Evolutionary conservation across 1,140 invertebrate genomes (phyloP), one percentile per base, ranked within the genome.

Genomic region (Tribolium madens): DNA sequence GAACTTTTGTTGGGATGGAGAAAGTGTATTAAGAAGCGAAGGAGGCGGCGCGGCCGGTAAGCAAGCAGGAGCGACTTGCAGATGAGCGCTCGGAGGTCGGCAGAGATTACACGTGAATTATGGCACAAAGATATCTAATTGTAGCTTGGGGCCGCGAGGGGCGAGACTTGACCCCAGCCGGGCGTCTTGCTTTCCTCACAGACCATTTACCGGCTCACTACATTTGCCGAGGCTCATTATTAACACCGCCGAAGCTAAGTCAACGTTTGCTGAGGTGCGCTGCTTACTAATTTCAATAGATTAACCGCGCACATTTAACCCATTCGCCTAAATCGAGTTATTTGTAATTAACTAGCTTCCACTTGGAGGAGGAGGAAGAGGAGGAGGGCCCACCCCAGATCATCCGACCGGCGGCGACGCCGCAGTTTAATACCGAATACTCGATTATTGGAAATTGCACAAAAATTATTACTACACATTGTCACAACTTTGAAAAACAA

Each of bases 81-180:
- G 83, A 84, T 84, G 83, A 84, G 82, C 81, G 80, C 81, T 82
- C 78, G 75, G 81, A 82, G 82, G 77, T 77, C 78, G 79, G 83
- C 81, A 84, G 84, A 85, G 84, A 85, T 85, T 85, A 85, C 84
- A 83, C 82, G 82, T 85, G 84, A 85, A 84, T 85, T 85, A 85
- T 85, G 80, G 84, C 82, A 85, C 84, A 84, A 85, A 85, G 84
- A 85, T 85, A 85, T 85, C 84, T 85, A 85, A 85, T 85, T 85
- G 84, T 84, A 82, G 84, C 84, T 80, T 48, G 74, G 80, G 84
- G 84, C 78, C 76, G 77, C 76, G 74, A 50, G 79, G 82, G 83
- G 81, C 78, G 71, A 78, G 77, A 82, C 80, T 84, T 85, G 84
- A 85, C 84, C 84, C 83, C 79, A 76, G 50, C 68, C 77, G 57